phyloP scores from a whole-genome alignment of 2,113 vertebrate species.

The Eretmochelys imbricata region DNA sequence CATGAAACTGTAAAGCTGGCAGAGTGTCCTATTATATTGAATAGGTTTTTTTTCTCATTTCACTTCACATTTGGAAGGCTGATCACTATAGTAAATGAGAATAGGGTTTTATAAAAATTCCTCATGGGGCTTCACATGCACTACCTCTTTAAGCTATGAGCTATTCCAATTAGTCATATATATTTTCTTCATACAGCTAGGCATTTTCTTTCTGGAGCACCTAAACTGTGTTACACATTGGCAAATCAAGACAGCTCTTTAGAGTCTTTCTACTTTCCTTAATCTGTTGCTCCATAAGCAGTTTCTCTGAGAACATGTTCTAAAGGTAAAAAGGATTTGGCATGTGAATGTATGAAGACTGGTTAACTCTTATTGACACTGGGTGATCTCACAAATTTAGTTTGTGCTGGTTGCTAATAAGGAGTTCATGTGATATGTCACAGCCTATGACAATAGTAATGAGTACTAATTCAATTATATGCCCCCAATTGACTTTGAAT shows the following conservation, averaged over 20 bases:
- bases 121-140: background rate
- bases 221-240: background rate
- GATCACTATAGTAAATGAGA: background rate
- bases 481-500: conserved; percentile 31
- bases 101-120: background rate
- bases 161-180: background rate
- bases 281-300: background rate
- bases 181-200: background rate
- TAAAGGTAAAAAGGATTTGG: background rate
- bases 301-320: conserved; percentile 14
- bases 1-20: background rate
- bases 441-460: conserved; percentile 42
- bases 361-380: conserved; percentile 45
- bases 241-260: background rate
- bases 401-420: conserved; percentile 52
- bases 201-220: background rate
- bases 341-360: conserved; percentile 23
- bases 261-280: background rate
- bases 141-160: background rate
- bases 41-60: background rate
- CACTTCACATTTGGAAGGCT: background rate
- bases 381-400: background rate
- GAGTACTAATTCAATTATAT: conserved; percentile 42
- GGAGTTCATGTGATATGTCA: conserved; percentile 44
- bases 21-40: background rate